These are phyloP conservation scores for Epizoanthus rinbou DNA, from an alignment of 92 coral and sea anemone genomes.

Conservation along the genomic window DNA sequence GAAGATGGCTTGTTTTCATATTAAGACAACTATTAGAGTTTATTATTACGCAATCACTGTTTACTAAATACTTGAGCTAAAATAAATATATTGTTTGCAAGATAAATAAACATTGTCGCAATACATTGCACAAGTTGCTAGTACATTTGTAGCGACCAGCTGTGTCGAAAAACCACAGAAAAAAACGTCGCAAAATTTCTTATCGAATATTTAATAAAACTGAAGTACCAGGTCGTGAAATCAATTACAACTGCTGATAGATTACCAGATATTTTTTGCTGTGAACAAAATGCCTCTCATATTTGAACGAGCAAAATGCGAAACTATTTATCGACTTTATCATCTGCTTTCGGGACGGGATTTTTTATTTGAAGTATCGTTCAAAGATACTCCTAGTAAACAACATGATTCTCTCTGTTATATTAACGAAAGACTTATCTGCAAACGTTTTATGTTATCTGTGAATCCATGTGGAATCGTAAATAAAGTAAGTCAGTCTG, in stretches of 20 bases:
- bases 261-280: slow-evolving; percentile 23
- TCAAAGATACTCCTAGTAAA: background rate
- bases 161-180: background rate
- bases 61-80: slow-evolving; percentile 22
- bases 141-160: background rate
- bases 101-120: background rate
- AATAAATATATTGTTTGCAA: slow-evolving; percentile 18
- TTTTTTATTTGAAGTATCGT: background rate
- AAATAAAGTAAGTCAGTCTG: background rate
- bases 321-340: slow-evolving; percentile 41
- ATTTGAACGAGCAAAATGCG: slow-evolving; percentile 20
- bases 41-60: background rate
- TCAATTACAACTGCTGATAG: slow-evolving; percentile 42
- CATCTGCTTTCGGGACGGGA: slow-evolving; percentile 13
- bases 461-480: background rate
- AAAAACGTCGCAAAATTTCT: background rate
- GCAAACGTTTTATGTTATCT: slow-evolving; percentile 30
- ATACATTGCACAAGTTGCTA: background rate
- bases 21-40: background rate
- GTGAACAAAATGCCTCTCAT: slow-evolving; percentile 34
- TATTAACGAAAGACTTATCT: slow-evolving; percentile 19
- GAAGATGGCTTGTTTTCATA: background rate
- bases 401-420: background rate
- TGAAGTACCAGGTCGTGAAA: slow-evolving; percentile 25
- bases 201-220: background rate